These are phyloP conservation scores for Hiodon tergisus DNA, from an alignment of 2,113 vertebrate species.

Conservation along the genomic window DNA sequence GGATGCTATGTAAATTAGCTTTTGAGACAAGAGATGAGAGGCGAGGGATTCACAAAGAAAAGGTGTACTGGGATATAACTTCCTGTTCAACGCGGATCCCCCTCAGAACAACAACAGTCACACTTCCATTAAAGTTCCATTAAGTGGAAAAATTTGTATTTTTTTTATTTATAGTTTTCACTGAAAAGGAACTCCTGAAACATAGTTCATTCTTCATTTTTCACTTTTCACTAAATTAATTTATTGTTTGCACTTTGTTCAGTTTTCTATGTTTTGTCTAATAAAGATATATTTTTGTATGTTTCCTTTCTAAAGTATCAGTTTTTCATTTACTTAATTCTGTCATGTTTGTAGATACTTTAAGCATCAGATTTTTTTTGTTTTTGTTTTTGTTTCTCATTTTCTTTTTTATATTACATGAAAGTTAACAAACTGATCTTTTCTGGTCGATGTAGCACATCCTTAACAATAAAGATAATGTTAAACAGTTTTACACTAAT, in stretches of 20 bases:
- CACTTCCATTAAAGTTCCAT: not conserved
- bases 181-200: not conserved
- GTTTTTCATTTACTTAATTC: not conserved
- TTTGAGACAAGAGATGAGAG: not conserved
- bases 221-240: conserved; percentile 17
- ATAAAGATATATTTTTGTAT: conserved; percentile 4
- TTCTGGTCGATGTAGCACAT: no score
- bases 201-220: not conserved
- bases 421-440: not conserved
- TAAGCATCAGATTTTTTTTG: conserved; percentile 4
- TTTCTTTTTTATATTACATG: not conserved
- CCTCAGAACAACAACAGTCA: not conserved
- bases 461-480: no score
- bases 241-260: not conserved
- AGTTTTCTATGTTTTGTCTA: not conserved
- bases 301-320: not conserved
- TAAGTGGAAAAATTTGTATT: not conserved
- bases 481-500: no score
- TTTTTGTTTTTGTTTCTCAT: not conserved
- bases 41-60: not conserved
- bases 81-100: not conserved
- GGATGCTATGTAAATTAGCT: no score
- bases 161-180: not conserved
- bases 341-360: not conserved
- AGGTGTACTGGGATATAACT: not conserved